phyloP scores from a whole-genome alignment of 2,113 vertebrate species.

The Phyllostomus hastatus region DNA sequence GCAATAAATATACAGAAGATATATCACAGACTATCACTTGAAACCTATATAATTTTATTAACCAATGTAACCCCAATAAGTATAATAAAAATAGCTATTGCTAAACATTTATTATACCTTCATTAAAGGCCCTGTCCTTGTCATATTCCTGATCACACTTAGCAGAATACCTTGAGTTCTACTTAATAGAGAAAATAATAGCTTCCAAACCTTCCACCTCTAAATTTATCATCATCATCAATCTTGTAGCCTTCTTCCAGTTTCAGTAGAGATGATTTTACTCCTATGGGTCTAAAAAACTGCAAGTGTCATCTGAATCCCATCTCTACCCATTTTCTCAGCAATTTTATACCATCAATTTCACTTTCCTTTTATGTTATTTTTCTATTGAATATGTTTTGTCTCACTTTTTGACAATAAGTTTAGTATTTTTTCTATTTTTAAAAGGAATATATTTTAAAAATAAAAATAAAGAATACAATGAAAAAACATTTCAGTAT shows the following conservation, averaged over 20 bases:
- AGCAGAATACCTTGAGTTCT: slow-evolving; percentile 20
- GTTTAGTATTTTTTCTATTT: not conserved
- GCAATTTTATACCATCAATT: not conserved
- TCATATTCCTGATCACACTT: not conserved
- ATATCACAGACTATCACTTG: not conserved
- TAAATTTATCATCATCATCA: not conserved
- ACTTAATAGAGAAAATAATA: slow-evolving; percentile 57
- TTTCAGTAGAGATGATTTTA: not conserved
- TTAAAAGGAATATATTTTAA: not conserved
- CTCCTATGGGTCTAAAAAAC: not conserved
- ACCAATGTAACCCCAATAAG: not conserved
- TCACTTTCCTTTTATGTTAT: not conserved
- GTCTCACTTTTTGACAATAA: not conserved
- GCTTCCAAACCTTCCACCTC: not conserved
- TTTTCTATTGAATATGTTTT: not conserved
- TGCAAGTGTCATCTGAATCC: not conserved
- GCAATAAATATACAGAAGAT: not conserved
- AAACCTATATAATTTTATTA: not conserved
- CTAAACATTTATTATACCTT: slow-evolving; percentile 5
- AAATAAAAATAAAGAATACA: not conserved
- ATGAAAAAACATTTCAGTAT: not conserved
- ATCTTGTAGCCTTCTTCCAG: slow-evolving; percentile 14
- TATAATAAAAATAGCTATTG: not conserved
- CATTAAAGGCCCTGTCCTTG: not conserved
- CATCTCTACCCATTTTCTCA: not conserved